These are phyloP conservation scores for Phaedon cochleariae DNA, from an alignment of 2,888 invertebrate species.

Conservation along the genomic window DNA sequence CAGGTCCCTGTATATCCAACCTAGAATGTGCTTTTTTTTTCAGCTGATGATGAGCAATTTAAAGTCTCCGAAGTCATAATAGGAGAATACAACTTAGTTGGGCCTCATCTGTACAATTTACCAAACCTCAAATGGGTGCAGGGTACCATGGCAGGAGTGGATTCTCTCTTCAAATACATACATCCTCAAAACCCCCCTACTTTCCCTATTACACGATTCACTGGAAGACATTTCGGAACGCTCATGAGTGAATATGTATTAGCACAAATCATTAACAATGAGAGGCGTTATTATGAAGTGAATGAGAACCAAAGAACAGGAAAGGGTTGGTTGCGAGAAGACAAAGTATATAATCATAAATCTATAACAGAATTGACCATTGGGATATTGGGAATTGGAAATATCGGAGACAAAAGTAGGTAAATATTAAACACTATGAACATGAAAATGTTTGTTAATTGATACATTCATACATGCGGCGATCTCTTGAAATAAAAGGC, in stretches of 20 bases:
- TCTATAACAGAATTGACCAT: constrained; percentile 62
- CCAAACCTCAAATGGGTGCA: constrained; percentile 62
- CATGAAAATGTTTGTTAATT: background rate
- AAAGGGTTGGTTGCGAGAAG: constrained; percentile 55
- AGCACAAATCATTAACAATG: constrained; percentile 63
- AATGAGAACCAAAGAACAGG: constrained; percentile 38
- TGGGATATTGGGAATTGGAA: constrained; percentile 66
- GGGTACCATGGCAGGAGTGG: constrained; percentile 64
- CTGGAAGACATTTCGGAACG: constrained; percentile 61
- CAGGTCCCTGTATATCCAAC: too few species aligned
- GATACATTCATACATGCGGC: constrained; percentile 20
- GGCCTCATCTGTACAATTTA: constrained; percentile 56
- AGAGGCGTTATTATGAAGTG: constrained; percentile 59
- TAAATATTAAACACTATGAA: constrained; percentile 17
- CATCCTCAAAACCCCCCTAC: constrained; percentile 47
- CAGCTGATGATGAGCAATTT: constrained; percentile 44
- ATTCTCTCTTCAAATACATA: constrained; percentile 51
- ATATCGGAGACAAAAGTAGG: constrained; percentile 64
- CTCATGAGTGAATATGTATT: constrained; percentile 66
- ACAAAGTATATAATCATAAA: constrained; percentile 57
- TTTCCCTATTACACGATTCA: constrained; percentile 59
- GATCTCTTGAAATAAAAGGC: too few species aligned
- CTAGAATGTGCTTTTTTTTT: too few species aligned
- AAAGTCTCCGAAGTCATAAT: constrained; percentile 58
- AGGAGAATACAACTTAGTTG: constrained; percentile 59